Percentiles rank a stretch among this genome's conserved stretches.
Evolutionary conservation across 2,113 vertebrate species (phyloP).

Genomic region (Himantopus leucocephalus): DNA sequence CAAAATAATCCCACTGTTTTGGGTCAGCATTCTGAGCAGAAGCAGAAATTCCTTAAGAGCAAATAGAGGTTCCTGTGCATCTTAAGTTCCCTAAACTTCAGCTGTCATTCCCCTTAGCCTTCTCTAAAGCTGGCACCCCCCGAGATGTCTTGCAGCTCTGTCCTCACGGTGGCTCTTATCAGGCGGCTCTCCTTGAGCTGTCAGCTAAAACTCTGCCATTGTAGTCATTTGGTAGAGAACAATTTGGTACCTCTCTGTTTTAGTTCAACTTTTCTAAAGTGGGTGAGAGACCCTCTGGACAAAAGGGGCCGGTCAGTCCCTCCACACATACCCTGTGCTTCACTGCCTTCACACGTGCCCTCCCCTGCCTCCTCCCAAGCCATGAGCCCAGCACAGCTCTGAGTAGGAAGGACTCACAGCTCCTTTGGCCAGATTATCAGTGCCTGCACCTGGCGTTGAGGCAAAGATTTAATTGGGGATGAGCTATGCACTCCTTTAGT

Average conservation of each 20-base stretch:
- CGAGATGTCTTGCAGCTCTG: background rate
- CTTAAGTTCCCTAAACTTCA: background rate
- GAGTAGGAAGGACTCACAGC: background rate
- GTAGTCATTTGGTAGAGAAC: background rate
- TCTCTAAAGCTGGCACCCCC: background rate
- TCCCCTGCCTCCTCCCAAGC: background rate
- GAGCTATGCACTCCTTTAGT: background rate
- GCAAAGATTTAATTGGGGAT: background rate
- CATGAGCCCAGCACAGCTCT: background rate
- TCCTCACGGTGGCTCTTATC: background rate
- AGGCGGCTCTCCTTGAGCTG: background rate
- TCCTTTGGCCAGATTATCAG: background rate
- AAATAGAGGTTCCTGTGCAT: background rate
- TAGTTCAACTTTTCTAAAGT: background rate
- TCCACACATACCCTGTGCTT: background rate
- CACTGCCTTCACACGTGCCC: background rate
- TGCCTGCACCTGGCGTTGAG: background rate
- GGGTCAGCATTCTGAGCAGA: background rate
- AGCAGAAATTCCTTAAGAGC: background rate
- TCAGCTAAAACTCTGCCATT: background rate
- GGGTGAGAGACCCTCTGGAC: background rate
- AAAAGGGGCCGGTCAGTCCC: background rate
- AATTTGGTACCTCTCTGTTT: background rate
- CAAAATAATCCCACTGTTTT: background rate
- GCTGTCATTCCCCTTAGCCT: background rate